Evolutionary conservation across 2,113 vertebrate species (phyloP), one percentile per base, ranked within the genome.

Genomic region (Jaculus jaculus): DNA sequence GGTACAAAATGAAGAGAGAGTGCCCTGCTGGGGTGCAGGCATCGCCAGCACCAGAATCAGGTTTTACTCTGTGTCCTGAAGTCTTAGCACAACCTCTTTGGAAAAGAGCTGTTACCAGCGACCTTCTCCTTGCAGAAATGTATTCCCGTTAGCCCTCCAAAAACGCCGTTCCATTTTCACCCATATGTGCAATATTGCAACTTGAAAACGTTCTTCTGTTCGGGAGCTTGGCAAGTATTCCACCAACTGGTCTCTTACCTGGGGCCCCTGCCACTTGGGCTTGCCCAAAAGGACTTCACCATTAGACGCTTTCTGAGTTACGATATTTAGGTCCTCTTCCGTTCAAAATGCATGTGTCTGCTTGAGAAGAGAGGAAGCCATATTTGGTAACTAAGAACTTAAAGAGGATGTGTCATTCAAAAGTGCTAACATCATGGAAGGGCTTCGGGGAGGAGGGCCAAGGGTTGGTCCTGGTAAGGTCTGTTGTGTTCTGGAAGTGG

Each of bases 81-180:
- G 47, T 78, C 68, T 73, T 54, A 79, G 8, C 1, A 1, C 8
- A 51, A 51, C 20, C 37, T 84, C 73, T 91, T 75, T 32, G 16
- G 51, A 65, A 92, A 91, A 95, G 26, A 77, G 82, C 4, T 74
- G 30, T 34, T 54, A n/a, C 84, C 30, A 61, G 23, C 30, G 8
- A 75, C 42, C 84, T 95, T 34, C 81, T 91, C 80, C 72, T 42
- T 75, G 15, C 28, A 89, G 73, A 89, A 89, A 32, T 93, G 39
- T 58, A 0, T 84, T 95, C 69, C 90, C 83, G 8, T 79, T 83
- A 80, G 71, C 28, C 1, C 2, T 61, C 61, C 74, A 58, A 16
- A 79, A 75, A 84, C 37, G 10, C 4, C 34, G 66, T 75, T 90
- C 87, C 17, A 28, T 68, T 80, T 81, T 89, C 84, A 88, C 42